Evolutionary conservation across 2,113 vertebrate species (phyloP), one percentile per base, ranked within the genome.

Genomic region (Atherinomorus stipes): DNA sequence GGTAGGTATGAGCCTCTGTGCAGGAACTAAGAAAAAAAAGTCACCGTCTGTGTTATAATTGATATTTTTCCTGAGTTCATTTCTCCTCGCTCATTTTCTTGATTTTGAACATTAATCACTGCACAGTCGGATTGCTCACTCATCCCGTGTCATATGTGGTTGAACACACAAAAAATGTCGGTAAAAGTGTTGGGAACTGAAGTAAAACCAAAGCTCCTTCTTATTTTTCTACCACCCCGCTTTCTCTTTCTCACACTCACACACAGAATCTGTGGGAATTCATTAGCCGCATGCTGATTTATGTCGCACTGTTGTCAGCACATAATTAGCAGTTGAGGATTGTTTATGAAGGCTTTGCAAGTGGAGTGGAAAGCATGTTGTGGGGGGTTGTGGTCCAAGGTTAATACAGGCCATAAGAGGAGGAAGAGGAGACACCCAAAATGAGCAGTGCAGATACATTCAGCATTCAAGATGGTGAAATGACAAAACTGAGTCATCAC

Each of bases 291-390:
- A 16, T 21, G 4, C 79, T 80, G 72, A 87, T 89, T 84, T 85
- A 86, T 72, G 66, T 67, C 22, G 1, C 79, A 28, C 75, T 74
- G 77, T 89, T 86, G 81, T 89, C 85, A 49, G 84, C 12, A 28
- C 71, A 85, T 90, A 90, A 91, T 91, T 85, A 91, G 81, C 53
- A 80, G 73, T 49, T 78, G 79, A 81, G 80, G 75, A 80, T 85
- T 81, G 81, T 86, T 90, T 89, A 80, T 80, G 81, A 75, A 49
- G 71, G 69, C 26, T 84, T 84, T 44, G 66, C 70, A 62, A 73
- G 78, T 21, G 70, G 71, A 76, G 63, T 15, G 49, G 65, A 82
- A 80, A 71, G 73, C n/a, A 57, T 78, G 47, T 10, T 58, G 47
- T 11, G 25, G 7, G 56, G 68, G 62, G 19, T 49, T 34, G 54